phyloP scores from a whole-genome alignment of 2,888 invertebrate species.

The Frankliniella intonsa region DNA sequence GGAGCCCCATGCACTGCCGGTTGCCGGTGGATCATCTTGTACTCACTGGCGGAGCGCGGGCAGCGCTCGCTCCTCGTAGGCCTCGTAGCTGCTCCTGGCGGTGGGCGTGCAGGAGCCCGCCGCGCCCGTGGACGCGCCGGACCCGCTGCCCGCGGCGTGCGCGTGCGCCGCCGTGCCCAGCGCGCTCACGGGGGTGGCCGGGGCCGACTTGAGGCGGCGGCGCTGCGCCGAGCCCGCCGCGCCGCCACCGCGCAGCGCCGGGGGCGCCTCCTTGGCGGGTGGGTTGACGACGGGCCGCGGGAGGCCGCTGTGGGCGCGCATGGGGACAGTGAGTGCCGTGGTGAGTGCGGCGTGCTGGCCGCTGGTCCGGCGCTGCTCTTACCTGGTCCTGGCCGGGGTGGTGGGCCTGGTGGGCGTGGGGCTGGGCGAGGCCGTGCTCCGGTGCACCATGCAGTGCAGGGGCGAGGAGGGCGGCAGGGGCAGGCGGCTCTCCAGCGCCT shows the following conservation, averaged over 20 bases:
- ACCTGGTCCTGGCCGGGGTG: conserved; percentile 31
- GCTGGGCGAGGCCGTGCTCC: conserved; percentile 35
- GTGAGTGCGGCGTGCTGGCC: neutral
- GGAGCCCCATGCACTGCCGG: neutral
- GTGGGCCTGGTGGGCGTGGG: conserved; percentile 28
- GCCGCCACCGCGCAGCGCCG: neutral
- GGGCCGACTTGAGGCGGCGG: neutral
- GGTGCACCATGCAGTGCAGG: conserved; percentile 37
- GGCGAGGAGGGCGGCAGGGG: conserved; percentile 47
- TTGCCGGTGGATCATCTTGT: neutral
- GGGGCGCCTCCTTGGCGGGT: conserved; percentile 9
- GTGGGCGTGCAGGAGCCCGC: conserved; percentile 33
- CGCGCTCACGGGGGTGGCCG: neutral
- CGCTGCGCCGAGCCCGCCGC: neutral
- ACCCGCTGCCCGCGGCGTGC: neutral
- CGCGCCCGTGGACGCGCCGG: neutral
- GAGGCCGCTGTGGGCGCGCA: neutral
- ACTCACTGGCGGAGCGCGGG: conserved; percentile 81
- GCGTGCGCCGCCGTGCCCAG: neutral
- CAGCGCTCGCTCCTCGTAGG: conserved; percentile 79
- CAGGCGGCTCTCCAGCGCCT: conserved; percentile 49
- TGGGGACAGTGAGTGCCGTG: too few species aligned
- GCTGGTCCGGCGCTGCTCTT: conserved; percentile 38
- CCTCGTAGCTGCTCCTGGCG: conserved; percentile 67
- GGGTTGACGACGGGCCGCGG: conserved; percentile 17